Evolutionary conservation across 1,140 invertebrate genomes (phyloP).

Genomic region (Rhyzopertha dominica): DNA sequence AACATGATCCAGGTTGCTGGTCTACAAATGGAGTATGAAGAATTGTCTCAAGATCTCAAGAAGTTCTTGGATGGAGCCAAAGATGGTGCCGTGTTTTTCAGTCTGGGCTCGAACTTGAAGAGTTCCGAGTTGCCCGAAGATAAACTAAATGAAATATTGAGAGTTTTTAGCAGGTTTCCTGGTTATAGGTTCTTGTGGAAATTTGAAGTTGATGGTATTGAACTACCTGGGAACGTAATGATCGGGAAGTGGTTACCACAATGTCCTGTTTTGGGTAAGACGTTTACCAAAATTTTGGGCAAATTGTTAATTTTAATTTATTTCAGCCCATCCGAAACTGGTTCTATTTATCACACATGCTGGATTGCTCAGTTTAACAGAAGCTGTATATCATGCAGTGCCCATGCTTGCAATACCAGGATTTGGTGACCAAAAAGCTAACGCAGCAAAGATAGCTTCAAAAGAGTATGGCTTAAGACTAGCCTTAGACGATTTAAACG

Average conservation of each 20-base stretch:
- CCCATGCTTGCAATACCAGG: slow-evolving; percentile 67
- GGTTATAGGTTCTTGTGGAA: too few species aligned
- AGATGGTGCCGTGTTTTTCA: slow-evolving; percentile 57
- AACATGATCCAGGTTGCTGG: slow-evolving; percentile 50
- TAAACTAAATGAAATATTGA: slow-evolving; percentile 25
- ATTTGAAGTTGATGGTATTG: slow-evolving; percentile 38
- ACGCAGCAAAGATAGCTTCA: slow-evolving; percentile 47
- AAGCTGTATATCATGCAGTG: slow-evolving; percentile 65
- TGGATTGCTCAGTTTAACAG: slow-evolving; percentile 63
- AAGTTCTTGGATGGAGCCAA: slow-evolving; percentile 50
- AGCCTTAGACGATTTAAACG: slow-evolving; percentile 28
- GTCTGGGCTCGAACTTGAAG: slow-evolving; percentile 55
- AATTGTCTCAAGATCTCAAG: slow-evolving; percentile 44
- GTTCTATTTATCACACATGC: slow-evolving; percentile 67
- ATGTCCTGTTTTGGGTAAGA: slow-evolving; percentile 55
- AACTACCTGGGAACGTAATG: slow-evolving; percentile 55
- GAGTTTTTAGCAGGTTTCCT: slow-evolving; percentile 31
- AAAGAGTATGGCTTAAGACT: slow-evolving; percentile 47
- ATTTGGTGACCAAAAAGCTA: slow-evolving; percentile 58
- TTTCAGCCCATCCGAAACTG: slow-evolving; percentile 60
- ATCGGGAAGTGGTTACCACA: slow-evolving; percentile 60
- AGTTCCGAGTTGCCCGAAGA: slow-evolving; percentile 49
- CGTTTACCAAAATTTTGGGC: not conserved
- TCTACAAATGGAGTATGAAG: slow-evolving; percentile 43
- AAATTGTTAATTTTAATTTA: not conserved